Evolutionary conservation across 2,888 invertebrate species (phyloP), one percentile per base, ranked within the genome.

Genomic region (Pachymerium ferrugineum): DNA sequence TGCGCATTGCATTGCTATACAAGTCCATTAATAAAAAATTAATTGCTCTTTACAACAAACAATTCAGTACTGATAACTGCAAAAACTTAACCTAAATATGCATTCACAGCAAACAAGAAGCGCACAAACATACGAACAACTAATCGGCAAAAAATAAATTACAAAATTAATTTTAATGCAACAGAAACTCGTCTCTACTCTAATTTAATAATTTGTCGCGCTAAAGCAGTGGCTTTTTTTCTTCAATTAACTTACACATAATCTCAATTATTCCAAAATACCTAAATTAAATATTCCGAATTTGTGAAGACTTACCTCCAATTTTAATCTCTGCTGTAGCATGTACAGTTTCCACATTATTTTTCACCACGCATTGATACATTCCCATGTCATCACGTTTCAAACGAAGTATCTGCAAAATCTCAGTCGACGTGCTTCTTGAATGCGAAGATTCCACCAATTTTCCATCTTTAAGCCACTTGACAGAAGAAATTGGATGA

Each of bases 391-490:
- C 73, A 19, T 73, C 73, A 8, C 73, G 19, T 1, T 33, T 30
- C 68, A 73, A 22, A 3, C 67, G 19, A 6, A n/a, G 16, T 10
- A 73, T 67, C 22, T 67, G 73, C 1, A 73, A n/a, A 2, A 33
- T 28, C 16, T 73, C 73, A 6, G 73, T 0, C 19, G 73, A 19
- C 25, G 33, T 10, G 12, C 1, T 31, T 5, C 68, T 6, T 12
- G 74, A 72, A 78, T 86, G 87, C 78, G 85, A 87, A 73, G 86
- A 82, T 35, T 70, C 73, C 67, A 97, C 87, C 75, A 89, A 89
- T 83, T 91, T 90, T 78, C 95, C 94, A 82, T 97, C 94, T 83
- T 95, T 95, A 77, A 93, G 85, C 97, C 97, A 97, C 74, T 89
- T 90, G 77, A 96, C 88, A 1, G 92, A 92, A 81, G 93, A 93